A percentile compares a stretch with the other conserved stretches of the same genome.
phyloP scores from a whole-genome alignment of 1,140 invertebrate species.

The Drosophila pectinifera region DNA sequence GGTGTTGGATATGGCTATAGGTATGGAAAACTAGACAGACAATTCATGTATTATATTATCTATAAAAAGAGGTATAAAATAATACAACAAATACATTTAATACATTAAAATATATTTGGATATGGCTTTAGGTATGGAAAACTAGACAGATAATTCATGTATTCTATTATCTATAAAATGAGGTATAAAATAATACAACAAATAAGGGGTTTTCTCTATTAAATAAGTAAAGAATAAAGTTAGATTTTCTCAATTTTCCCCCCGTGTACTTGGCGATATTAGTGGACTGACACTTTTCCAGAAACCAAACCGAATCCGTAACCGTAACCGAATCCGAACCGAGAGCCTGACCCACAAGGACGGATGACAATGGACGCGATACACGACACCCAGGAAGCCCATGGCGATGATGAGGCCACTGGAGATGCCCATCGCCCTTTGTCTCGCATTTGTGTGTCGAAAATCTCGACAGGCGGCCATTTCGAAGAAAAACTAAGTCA shows the following conservation, averaged over 20 bases:
- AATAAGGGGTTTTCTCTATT: too few species aligned
- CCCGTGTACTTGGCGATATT: neutral
- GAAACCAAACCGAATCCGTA: slow-evolving; percentile 21
- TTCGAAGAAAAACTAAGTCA: slow-evolving; percentile 38
- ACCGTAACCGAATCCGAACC: slow-evolving; percentile 17
- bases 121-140: too few species aligned
- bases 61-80: too few species aligned
- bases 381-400: slow-evolving; percentile 5
- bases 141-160: too few species aligned
- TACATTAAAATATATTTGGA: too few species aligned
- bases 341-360: slow-evolving; percentile 16
- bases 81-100: too few species aligned
- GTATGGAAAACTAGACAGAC: too few species aligned
- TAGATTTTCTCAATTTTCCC: neutral
- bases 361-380: slow-evolving; percentile 42
- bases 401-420: slow-evolving; percentile 37
- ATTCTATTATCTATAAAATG: too few species aligned
- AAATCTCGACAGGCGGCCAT: slow-evolving; percentile 39
- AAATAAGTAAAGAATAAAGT: too few species aligned
- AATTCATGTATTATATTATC: too few species aligned
- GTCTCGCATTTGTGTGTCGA: slow-evolving; percentile 54
- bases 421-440: slow-evolving; percentile 51
- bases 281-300: slow-evolving; percentile 17
- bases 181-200: too few species aligned
- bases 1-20: too few species aligned